Evolutionary conservation across 1,140 invertebrate species (phyloP).

Genomic region (Calosoma granatense): DNA sequence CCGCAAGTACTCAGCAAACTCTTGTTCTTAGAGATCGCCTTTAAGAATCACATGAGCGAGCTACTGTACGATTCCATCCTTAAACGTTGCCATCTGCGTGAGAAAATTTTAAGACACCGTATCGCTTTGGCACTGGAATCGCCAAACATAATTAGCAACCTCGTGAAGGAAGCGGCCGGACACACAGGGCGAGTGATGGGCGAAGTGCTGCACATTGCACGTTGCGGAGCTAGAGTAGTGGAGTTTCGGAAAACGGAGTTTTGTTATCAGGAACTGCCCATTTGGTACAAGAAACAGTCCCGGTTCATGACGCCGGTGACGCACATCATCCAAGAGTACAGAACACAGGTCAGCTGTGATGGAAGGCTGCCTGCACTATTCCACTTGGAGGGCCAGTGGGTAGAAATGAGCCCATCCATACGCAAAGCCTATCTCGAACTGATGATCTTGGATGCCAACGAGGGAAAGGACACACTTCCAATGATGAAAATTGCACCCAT

Average conservation of each 20-base stretch:
- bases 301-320: neutral
- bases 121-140: neutral
- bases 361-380: too few species aligned
- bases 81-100: neutral
- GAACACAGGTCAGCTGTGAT: neutral
- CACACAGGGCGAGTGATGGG: conserved; percentile 1
- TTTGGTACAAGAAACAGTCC: neutral
- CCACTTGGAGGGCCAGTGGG: neutral
- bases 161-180: conserved; percentile 1
- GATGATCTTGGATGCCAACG: neutral
- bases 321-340: conserved; percentile 1
- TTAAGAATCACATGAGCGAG: neutral
- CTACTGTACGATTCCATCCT: neutral
- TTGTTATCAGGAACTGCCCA: conserved; percentile 5
- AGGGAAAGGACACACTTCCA: neutral
- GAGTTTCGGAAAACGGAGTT: neutral
- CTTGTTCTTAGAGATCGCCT: neutral
- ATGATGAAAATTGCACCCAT: neutral
- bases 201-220: conserved; percentile 2
- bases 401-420: neutral
- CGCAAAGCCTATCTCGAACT: neutral
- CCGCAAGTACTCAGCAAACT: neutral
- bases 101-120: neutral
- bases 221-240: neutral
- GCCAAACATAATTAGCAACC: neutral